Base-by-base conservation (phyloP, 2,888 invertebrate species). In the Tromatobia lineatoria region DNA sequence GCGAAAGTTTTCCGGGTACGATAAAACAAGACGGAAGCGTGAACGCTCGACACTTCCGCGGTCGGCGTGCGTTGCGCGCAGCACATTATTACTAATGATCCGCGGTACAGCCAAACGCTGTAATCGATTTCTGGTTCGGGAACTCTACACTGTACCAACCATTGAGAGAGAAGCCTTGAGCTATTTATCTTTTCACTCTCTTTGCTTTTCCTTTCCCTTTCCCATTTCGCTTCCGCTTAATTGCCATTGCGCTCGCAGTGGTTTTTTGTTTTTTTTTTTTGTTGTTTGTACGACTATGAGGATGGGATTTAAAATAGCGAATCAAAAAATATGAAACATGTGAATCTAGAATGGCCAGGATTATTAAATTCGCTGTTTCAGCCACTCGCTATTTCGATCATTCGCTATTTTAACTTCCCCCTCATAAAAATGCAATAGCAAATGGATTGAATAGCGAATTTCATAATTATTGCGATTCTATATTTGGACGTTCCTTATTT, bases 121-220 rank as follows among this genome's bases (percentile, higher is more conserved):
- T 77, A 82, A 82, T 77, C 81, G 81, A 73, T 82, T 77, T 71
- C 76, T 82, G 71, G 64, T 82, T 77, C 76, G 66, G 47, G 70
- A 45, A 71, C 76, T 66, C 45, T 15, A 20, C 47, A 29, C 29
- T 76, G 57, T 70, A 66, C 59, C 7, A 42, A 42, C 34, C 34
- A 20, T 52, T 2, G 4, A 61, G 38, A 13, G 18, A 67, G 38
- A 29, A n/a, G 34, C 34, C 76, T 66, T 38, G 25, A 77, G 57
- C 29, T 57, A 67, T 67, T 76, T 61, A 54, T 54, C 25, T 77
- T 25, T 11, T 13, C 10, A 13, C 54, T 45, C 38, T 76, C 10
- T 64, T 70, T 42, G 29, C 61, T 18, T 42, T 42, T 66, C 64
- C 42, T 66, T 66, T 66, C 42, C 20, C 64, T 45, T 42, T 8